These are phyloP conservation scores for Biston stratarius DNA, from an alignment of 2,888 invertebrate genomes.

Conservation along the genomic window DNA sequence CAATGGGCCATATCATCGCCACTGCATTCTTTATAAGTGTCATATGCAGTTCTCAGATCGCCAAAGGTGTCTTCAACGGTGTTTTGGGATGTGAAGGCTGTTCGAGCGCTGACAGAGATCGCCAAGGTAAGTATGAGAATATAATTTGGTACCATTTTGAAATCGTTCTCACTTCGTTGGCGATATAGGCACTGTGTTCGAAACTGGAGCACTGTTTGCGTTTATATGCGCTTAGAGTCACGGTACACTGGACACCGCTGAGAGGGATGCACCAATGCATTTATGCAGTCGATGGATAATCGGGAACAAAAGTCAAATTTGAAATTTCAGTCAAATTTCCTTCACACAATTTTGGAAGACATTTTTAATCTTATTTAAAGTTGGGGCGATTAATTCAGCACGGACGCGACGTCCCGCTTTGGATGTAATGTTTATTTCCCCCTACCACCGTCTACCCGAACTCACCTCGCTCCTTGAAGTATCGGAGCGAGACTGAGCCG, in stretches of 20 bases:
- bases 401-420: background rate
- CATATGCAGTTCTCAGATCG: conserved; percentile 91
- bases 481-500: too few relatives aligned
- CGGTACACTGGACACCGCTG: conserved; percentile 75
- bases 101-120: conserved; percentile 82
- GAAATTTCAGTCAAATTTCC: background rate
- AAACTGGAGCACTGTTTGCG: conserved; percentile 74
- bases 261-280: conserved; percentile 83
- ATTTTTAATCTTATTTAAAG: background rate
- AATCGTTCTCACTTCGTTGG: conserved; percentile 74
- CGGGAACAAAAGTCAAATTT: conserved; percentile 44
- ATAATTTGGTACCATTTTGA: conserved; percentile 86
- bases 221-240: conserved; percentile 84
- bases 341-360: background rate
- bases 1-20: conserved; percentile 90
- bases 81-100: conserved; percentile 81
- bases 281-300: conserved; percentile 70
- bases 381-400: background rate
- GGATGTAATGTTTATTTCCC: too few relatives aligned
- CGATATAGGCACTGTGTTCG: conserved; percentile 77
- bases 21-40: conserved; percentile 93
- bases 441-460: too few relatives aligned
- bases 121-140: conserved; percentile 85
- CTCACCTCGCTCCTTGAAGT: too few relatives aligned
- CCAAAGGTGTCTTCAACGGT: conserved; percentile 83